These are phyloP conservation scores for Menidia beryllina DNA, from an alignment of 2,113 vertebrate species.

Conservation along the genomic window DNA sequence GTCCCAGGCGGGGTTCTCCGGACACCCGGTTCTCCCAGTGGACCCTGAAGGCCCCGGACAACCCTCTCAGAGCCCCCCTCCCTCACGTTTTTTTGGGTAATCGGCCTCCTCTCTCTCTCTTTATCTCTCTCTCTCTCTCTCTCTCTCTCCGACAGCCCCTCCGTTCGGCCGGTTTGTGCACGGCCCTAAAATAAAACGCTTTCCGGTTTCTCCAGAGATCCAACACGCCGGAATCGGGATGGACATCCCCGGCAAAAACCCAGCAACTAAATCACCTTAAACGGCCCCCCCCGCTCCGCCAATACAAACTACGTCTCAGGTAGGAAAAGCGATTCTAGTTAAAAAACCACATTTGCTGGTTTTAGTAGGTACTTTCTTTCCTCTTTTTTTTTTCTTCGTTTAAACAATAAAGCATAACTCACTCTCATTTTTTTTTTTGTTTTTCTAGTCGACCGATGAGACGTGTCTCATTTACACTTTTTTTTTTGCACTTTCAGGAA, in stretches of 20 bases:
- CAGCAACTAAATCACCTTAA: conserved; percentile 53
- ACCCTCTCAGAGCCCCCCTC: conserved; percentile 40
- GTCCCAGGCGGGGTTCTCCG: conserved; percentile 20
- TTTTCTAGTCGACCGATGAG: conserved; percentile 55
- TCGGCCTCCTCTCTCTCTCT: no score
- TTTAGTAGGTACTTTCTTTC: conserved; percentile 63
- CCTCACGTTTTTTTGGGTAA: conserved; percentile 45
- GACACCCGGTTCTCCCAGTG: conserved; percentile 9
- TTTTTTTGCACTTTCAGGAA: conserved; percentile 61
- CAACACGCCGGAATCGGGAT: conserved; percentile 53
- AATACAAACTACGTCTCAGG: conserved; percentile 63
- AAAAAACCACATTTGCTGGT: conserved; percentile 75
- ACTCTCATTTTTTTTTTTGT: conserved; percentile 25
- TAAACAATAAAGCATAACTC: conserved; percentile 44
- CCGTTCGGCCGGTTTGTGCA: no score
- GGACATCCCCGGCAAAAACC: conserved; percentile 48
- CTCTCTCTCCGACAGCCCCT: no score
- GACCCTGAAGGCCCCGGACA: conserved; percentile 43
- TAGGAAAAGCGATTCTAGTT: conserved; percentile 55
- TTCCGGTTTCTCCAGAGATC: conserved; percentile 53
- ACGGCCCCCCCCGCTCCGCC: conserved; percentile 53
- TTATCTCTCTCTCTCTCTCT: no score
- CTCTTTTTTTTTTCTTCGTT: conserved; percentile 33
- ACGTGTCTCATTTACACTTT: conserved; percentile 49
- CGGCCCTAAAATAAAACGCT: no score